Percentiles rank a stretch among this genome's conserved stretches.
Conservation (phyloP, 2,797 vertebrate genomes). For the Bufotes viridis region DNA sequence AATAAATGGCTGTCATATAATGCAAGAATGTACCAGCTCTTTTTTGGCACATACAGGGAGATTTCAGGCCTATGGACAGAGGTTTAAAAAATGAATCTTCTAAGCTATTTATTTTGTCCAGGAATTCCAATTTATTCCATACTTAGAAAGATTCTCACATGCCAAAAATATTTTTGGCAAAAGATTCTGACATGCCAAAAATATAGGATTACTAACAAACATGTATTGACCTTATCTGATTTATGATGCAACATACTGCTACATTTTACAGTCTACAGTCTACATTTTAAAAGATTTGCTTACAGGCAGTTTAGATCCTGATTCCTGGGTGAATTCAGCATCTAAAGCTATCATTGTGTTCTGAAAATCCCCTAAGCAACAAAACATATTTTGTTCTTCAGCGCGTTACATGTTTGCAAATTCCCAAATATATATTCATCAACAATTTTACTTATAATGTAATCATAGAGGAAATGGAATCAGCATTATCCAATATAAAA, state of each 20-base stretch:
- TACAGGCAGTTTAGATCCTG: slow-evolving; percentile 38
- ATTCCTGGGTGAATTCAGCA: slow-evolving; percentile 39
- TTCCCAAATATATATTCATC: slow-evolving; percentile 51
- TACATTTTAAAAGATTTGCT: slow-evolving; percentile 38
- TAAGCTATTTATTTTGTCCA: not conserved
- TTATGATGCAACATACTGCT: slow-evolving; percentile 33
- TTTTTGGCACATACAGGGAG: too few relatives aligned
- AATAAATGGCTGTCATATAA: too few relatives aligned
- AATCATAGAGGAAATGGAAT: slow-evolving; percentile 55
- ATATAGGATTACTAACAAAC: not conserved
- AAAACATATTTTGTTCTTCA: slow-evolving; percentile 53
- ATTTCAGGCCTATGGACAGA: not conserved
- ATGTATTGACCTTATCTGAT: slow-evolving; percentile 35
- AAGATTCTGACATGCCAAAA: not conserved
- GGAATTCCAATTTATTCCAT: not conserved
- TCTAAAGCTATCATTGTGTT: slow-evolving; percentile 45
- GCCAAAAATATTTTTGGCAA: not conserved
- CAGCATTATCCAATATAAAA: slow-evolving; percentile 39
- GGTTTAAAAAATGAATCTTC: not conserved
- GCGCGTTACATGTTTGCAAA: slow-evolving; percentile 38
- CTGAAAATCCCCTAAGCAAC: slow-evolving; percentile 43
- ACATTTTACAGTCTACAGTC: not conserved
- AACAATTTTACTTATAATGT: slow-evolving; percentile 48
- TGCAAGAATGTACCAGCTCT: too few relatives aligned
- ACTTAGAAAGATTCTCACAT: not conserved